These are phyloP conservation scores for Apostichopus parvimensis DNA, from an alignment of 35 echinoderm and acorn worm genomes.

Conservation along the genomic window DNA sequence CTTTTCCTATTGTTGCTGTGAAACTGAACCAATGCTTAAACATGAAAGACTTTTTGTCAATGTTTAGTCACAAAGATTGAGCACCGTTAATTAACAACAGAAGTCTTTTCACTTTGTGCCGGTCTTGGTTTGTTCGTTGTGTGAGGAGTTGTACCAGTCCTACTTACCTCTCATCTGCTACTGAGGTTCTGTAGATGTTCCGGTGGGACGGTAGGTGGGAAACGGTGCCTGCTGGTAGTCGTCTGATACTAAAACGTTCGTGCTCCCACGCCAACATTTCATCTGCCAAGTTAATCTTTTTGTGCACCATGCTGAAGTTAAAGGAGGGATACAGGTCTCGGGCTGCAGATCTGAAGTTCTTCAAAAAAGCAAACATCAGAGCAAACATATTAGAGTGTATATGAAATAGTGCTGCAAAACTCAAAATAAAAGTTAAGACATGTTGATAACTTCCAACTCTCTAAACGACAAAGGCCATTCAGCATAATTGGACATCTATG, in stretches of 20 bases:
- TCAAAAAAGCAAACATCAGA: neutral
- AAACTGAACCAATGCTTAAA: too few species aligned
- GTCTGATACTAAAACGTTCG: slow-evolving; percentile 90
- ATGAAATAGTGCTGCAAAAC: neutral
- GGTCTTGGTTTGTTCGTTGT: too few species aligned
- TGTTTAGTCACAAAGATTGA: too few species aligned
- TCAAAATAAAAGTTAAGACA: neutral
- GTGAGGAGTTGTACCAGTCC: too few species aligned
- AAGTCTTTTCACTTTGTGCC: too few species aligned
- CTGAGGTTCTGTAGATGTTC: slow-evolving; percentile 61
- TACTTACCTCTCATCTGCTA: slow-evolving; percentile 86
- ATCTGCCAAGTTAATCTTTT: slow-evolving; percentile 95
- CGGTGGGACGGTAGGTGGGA: slow-evolving; percentile 69
- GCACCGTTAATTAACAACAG: too few species aligned
- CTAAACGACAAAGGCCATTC: too few species aligned
- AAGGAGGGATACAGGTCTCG: slow-evolving; percentile 72
- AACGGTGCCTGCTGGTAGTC: slow-evolving; percentile 80
- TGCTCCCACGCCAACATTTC: slow-evolving; percentile 98
- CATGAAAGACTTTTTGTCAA: too few species aligned
- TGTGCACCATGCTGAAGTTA: slow-evolving; percentile 96
- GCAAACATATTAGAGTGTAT: neutral
- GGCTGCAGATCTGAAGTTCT: slow-evolving; percentile 72
- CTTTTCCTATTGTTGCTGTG: too few species aligned
- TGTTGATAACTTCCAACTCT: too few species aligned
- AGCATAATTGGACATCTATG: too few species aligned